These are phyloP conservation scores for Sarotherodon lohbergeri DNA, from an alignment of 2,113 vertebrate species.

Conservation along the genomic window DNA sequence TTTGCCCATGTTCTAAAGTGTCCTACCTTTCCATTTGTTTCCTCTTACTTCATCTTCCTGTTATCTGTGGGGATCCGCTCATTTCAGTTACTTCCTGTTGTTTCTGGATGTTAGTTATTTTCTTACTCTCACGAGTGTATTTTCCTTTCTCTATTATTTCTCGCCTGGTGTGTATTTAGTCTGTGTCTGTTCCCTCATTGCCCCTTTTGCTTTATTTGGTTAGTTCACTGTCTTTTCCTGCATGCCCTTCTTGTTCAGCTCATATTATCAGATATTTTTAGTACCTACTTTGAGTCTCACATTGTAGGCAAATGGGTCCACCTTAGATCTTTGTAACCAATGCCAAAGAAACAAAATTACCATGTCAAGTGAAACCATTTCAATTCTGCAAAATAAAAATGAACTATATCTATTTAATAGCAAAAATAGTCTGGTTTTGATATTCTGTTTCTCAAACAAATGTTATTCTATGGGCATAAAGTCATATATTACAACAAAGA, in stretches of 20 bases:
- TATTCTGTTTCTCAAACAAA: neutral
- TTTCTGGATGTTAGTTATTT: neutral
- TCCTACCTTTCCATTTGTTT: neutral
- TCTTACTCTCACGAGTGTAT: neutral
- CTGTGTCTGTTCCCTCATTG: accelerated
- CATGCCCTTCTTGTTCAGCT: neutral
- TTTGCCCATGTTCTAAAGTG: neutral
- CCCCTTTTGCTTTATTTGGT: neutral
- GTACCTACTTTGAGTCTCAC: neutral
- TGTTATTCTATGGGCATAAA: neutral
- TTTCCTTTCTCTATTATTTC: neutral
- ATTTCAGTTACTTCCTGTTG: neutral
- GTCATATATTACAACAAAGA: neutral
- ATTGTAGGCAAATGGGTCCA: neutral
- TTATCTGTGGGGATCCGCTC: neutral
- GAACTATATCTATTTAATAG: neutral
- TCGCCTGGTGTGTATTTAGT: neutral
- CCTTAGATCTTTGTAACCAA: neutral
- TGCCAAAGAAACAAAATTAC: neutral
- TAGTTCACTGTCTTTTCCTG: neutral
- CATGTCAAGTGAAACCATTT: neutral
- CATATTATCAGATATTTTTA: neutral
- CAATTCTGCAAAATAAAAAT: neutral
- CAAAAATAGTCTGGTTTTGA: neutral
- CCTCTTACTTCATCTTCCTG: neutral